Evolutionary conservation across 2,797 vertebrate genomes (phyloP), one percentile per base, ranked within the genome.

Genomic region (Pangasius larnaudii): DNA sequence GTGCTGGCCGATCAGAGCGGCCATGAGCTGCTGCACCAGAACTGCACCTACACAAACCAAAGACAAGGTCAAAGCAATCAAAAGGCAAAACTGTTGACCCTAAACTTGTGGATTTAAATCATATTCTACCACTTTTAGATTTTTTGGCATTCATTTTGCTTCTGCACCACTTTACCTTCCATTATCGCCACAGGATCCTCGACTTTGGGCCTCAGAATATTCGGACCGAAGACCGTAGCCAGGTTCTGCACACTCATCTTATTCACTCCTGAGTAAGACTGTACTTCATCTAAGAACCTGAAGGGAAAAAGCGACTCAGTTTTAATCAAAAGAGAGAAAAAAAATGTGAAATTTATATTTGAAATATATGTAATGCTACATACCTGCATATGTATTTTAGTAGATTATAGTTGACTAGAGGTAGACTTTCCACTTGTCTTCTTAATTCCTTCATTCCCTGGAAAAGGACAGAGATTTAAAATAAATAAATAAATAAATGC

Each of bases 161-260:
- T 72, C 98, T 99, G 93, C 22, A 5, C 90, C 91, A 59, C 7
- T 46, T 65, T 74, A 99, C 98, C 98, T 94, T 99, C 99, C 98
- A 99, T 99, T 88, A 99, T 99, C 24, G 98, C 97, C 87, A 99
- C 95, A 46, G 98, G 98, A 93, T 99, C 98, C 94, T 99, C 98
- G 30, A 99, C 92, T 94, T 98, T 99, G 59, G 98, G 97, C 71
- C 99, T 96, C 88, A 99, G 92, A 88, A 99, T 99, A 85, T 99
- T 99, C 59, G 99, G 98, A 77, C 98, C 98, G 91, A 99, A 99
- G 49, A 99, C 98, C 0, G 98, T 99, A n/a, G 98, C 98, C 92
- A 99, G 93, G 92, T 99, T 99, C 93, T 99, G 99, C 39, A 98
- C 97, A 0, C 98, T 99, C 98, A 99, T 99, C 96, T 99, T 99